Evolutionary conservation across 2,888 invertebrate genomes (phyloP).

Genomic region (Zygothrica quintamaculata): DNA sequence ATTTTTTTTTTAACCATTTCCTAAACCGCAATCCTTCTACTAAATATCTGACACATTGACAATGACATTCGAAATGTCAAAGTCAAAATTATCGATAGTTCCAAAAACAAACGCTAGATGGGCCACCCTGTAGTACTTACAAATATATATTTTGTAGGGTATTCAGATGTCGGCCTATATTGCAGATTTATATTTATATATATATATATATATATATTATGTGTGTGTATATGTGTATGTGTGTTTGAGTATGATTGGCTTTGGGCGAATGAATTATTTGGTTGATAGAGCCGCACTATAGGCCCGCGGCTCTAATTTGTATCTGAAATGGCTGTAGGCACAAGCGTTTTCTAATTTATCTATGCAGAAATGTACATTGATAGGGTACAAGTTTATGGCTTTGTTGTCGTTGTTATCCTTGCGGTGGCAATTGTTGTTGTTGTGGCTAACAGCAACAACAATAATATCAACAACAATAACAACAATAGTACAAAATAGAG

Average conservation of each 20-base stretch:
- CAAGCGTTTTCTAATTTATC: slow-evolving; percentile 71
- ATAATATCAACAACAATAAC: slow-evolving; percentile 19
- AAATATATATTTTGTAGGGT: background rate
- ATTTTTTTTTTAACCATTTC: too few species aligned
- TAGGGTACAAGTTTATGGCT: slow-evolving; percentile 72
- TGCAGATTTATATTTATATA: background rate
- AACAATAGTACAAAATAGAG: too few species aligned
- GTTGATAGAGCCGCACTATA: slow-evolving; percentile 45
- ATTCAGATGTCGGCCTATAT: background rate
- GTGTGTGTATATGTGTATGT: slow-evolving; percentile 9
- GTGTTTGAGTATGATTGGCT: slow-evolving; percentile 41
- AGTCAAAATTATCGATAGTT: too few species aligned
- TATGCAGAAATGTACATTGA: slow-evolving; percentile 74
- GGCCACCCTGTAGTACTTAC: too few species aligned
- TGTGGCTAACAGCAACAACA: slow-evolving; percentile 4
- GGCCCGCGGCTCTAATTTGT: slow-evolving; percentile 73
- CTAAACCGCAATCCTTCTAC: too few species aligned
- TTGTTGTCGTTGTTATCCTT: slow-evolving; percentile 61
- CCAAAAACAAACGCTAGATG: too few species aligned
- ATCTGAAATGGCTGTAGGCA: slow-evolving; percentile 59
- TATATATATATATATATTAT: background rate
- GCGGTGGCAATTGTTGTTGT: slow-evolving; percentile 45
- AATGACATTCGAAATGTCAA: too few species aligned
- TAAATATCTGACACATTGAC: too few species aligned
- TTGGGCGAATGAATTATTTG: slow-evolving; percentile 54